Conservation (phyloP, 2,797 vertebrate species). For the Cyclopterus lumpus region DNA sequence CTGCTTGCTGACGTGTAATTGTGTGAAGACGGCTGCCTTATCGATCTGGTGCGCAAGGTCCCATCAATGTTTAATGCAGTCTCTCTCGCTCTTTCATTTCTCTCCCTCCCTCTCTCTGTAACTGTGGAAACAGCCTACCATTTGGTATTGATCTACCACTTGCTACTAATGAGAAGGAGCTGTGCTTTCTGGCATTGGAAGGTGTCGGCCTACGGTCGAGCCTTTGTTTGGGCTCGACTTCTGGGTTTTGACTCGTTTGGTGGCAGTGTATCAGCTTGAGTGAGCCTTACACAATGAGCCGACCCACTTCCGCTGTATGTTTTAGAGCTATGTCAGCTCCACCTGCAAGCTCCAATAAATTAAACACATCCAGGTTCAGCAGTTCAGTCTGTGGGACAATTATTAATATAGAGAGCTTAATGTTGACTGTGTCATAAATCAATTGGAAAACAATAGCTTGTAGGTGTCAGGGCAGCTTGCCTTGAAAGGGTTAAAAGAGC, state of each 20-base stretch:
- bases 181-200: conserved; percentile 52
- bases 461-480: conserved; percentile 47
- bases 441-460: conserved; percentile 68
- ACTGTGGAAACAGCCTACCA: conserved; percentile 76
- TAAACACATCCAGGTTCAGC: conserved; percentile 57
- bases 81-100: conserved; percentile 68
- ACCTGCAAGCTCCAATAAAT: conserved; percentile 67
- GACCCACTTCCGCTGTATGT: conserved; percentile 18
- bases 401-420: conserved; percentile 62
- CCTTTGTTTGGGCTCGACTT: conserved; percentile 42
- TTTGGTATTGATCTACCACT: conserved; percentile 82
- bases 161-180: conserved; percentile 78
- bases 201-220: conserved; percentile 28
- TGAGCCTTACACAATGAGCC: conserved; percentile 34
- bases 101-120: conserved; percentile 45
- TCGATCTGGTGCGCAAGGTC: conserved; percentile 77
- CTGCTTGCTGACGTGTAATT: conserved; percentile 83
- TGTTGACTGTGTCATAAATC: conserved; percentile 72
- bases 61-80: conserved; percentile 87
- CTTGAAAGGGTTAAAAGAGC: conserved; percentile 47
- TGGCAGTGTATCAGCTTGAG: conserved; percentile 15
- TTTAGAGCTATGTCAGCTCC: conserved; percentile 62
- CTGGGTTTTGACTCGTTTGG: conserved; percentile 38
- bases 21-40: conserved; percentile 82
- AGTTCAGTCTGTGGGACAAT: conserved; percentile 62